Base-by-base conservation (phyloP, 2,797 vertebrate genomes). In the Phoebastria nigripes region DNA sequence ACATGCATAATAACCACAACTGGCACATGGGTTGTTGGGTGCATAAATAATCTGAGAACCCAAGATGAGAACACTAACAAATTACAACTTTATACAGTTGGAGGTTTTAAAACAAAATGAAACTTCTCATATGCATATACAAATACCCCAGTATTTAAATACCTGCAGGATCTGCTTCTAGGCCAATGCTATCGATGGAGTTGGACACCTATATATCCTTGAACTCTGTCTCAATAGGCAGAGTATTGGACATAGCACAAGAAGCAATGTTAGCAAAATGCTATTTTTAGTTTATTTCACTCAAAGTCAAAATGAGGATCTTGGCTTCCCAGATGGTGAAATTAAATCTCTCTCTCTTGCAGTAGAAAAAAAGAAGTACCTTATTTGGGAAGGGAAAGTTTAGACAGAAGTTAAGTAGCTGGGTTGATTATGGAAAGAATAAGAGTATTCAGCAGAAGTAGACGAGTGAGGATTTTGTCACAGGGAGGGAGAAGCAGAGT, bases 251-350 rank as follows among this genome's bases (percentile, higher is more conserved):
- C 39, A 52, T 8, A 69, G 80, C 46, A 84, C 35, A 81, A 77
- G 41, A 63, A 95, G 71, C 55, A 89, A 33, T 29, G 74, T 47
- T 56, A 94, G 81, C 67, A 95, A 77, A 89, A 91, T 41, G 25
- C 11, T 91, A 83, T 88, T 95, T 96, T 96, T 88, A 89, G 89
- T 59, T 81, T 16, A 94, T 93, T 96, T 93, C 82, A 58, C 76
- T 93, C 54, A 61, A 95, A 89, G 72, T 72, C 56, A 92, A 80
- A 97, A 95, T 89, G 56, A 94, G 54, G 84, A 85, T 93, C 83
- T 85, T 92, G 84, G 54, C 42, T 89, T 93, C 39, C 62, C 58
- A 76, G 69, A 59, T 52, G 46, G 33, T 81, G 61, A 94, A 92
- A 94, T 89, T 65, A 65, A 96, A 89, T 77, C 24, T 79, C 20